Conservation (phyloP, 1,140 invertebrate species). For the Drosophila tristis region DNA sequence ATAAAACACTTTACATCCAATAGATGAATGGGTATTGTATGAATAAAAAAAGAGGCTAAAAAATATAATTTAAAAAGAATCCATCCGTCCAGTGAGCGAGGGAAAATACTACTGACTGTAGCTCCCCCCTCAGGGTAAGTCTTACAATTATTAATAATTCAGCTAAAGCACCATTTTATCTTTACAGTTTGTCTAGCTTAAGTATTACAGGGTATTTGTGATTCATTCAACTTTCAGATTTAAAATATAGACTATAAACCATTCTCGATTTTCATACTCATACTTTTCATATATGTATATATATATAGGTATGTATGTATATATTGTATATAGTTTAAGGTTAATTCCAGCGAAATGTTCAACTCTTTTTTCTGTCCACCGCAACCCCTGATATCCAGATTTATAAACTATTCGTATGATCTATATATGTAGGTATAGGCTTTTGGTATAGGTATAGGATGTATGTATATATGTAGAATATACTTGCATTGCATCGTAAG, state of each 20-base stretch:
- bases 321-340: constrained; percentile 9
- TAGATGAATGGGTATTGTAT: constrained; percentile 19
- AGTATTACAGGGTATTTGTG: constrained; percentile 43
- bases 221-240: constrained; percentile 42
- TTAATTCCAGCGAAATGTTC: neutral
- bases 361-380: constrained; percentile 2
- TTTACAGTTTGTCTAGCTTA: constrained; percentile 71
- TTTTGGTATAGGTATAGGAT: constrained; percentile 24
- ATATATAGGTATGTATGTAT: constrained; percentile 11
- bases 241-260: constrained; percentile 37
- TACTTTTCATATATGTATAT: constrained; percentile 5
- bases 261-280: constrained; percentile 1
- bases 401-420: constrained; percentile 30
- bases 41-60: constrained; percentile 39
- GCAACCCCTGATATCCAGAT: constrained; percentile 27
- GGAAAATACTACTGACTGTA: constrained; percentile 39
- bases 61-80: constrained; percentile 54
- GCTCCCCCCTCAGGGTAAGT: constrained; percentile 48
- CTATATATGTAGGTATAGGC: neutral
- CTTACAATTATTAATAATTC: constrained; percentile 81
- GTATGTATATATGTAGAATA: constrained; percentile 9
- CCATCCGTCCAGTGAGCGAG: constrained; percentile 29
- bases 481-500: constrained; percentile 12
- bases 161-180: constrained; percentile 83
- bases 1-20: constrained; percentile 46